Percentiles rank a stretch among this genome's conserved stretches.
Conservation (phyloP, 2,113 vertebrate species). For the Xiphophorus couchianus region DNA sequence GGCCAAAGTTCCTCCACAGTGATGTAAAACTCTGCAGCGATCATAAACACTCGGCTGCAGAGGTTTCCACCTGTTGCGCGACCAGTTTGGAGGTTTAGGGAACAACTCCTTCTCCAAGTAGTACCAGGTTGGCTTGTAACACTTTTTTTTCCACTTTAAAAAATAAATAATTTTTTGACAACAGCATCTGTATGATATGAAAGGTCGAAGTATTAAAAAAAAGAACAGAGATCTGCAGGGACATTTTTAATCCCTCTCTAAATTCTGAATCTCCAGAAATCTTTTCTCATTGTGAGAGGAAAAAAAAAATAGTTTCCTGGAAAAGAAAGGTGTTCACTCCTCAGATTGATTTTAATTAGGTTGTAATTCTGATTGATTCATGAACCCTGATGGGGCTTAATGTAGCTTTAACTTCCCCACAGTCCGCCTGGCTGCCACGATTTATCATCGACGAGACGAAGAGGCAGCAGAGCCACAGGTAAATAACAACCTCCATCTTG, state of each 20-base stretch:
- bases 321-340: not conserved
- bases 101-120: not conserved
- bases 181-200: not conserved
- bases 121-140: not conserved
- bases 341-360: not conserved
- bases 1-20: not conserved
- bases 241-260: no score
- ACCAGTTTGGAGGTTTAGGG: not conserved
- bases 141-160: not conserved
- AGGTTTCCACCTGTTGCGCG: not conserved
- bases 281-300: no score
- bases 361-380: not conserved
- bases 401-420: not conserved
- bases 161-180: not conserved
- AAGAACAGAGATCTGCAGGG: no score
- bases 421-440: slow-evolving; percentile 9
- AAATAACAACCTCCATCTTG: slow-evolving; percentile 61
- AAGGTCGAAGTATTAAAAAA: not conserved
- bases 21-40: not conserved
- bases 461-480: slow-evolving; percentile 54
- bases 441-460: slow-evolving; percentile 39
- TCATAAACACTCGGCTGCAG: not conserved
- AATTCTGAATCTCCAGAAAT: no score
- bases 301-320: not conserved
- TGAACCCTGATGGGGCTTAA: not conserved